phyloP scores from a whole-genome alignment of 2,113 vertebrate genomes.

The Misgurnus mizolepis region DNA sequence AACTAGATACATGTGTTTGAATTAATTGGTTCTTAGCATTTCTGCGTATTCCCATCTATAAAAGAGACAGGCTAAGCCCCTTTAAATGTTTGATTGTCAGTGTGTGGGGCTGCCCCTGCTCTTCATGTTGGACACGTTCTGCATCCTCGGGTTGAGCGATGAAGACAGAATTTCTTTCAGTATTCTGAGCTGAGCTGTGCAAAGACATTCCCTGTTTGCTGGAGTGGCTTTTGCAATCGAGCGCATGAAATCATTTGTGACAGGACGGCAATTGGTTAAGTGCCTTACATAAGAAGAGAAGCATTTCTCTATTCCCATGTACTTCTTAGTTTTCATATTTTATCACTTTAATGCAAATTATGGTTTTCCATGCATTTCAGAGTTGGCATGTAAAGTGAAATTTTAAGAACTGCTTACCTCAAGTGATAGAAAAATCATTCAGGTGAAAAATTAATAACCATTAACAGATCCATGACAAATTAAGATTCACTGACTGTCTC shows the following conservation, averaged over 20 bases:
- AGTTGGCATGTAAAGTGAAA: constrained; percentile 2
- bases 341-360: constrained; percentile 15
- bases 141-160: neutral
- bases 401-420: neutral
- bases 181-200: constrained; percentile 4
- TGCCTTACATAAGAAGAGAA: constrained; percentile 17
- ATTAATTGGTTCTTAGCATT: neutral
- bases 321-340: constrained; percentile 24
- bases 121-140: constrained; percentile 6
- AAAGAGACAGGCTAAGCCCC: neutral
- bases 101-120: neutral
- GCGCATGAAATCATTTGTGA: constrained; percentile 31
- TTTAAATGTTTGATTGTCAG: neutral
- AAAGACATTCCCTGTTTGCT: constrained; percentile 25
- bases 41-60: neutral
- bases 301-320: neutral
- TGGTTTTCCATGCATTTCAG: neutral
- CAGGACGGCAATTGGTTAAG: neutral
- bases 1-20: neutral
- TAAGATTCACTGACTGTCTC: neutral
- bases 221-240: constrained; percentile 19
- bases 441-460: constrained; percentile 24
- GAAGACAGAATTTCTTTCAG: constrained; percentile 19
- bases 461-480: constrained; percentile 13
- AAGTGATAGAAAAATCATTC: constrained; percentile 4